Evolutionary conservation across 2,888 invertebrate genomes (phyloP).

Genomic region (Pegoplata infirma): DNA sequence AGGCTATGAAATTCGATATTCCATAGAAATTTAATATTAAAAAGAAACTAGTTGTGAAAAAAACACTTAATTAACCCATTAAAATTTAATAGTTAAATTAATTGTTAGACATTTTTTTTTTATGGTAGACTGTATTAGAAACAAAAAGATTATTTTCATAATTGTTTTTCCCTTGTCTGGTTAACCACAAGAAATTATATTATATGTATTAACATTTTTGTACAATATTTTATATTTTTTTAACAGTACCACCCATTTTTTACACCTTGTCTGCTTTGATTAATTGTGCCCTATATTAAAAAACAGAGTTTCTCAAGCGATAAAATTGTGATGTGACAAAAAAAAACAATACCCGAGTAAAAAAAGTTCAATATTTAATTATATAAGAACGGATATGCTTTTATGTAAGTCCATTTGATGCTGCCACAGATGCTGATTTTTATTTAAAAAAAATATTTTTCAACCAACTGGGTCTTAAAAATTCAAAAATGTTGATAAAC

Average conservation of each 20-base stretch:
- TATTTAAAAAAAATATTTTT: too few relatives aligned
- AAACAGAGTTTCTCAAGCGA: too few relatives aligned
- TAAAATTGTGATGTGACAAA: too few relatives aligned
- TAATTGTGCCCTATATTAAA: neutral
- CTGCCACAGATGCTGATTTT: too few relatives aligned
- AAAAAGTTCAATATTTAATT: too few relatives aligned
- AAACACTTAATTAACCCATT: conserved; percentile 2
- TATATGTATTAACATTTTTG: too few relatives aligned
- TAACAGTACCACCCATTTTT: neutral
- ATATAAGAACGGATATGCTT: too few relatives aligned
- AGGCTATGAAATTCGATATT: conserved; percentile 15
- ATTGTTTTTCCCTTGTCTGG: neutral
- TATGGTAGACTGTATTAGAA: neutral
- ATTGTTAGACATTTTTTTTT: neutral
- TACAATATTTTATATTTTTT: neutral
- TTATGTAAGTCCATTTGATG: too few relatives aligned
- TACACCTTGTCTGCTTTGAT: conserved; percentile 15
- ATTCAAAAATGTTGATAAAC: too few relatives aligned
- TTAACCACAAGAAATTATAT: conserved; percentile 5
- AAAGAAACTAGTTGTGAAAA: neutral
- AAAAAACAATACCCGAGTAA: too few relatives aligned
- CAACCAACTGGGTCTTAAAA: too few relatives aligned
- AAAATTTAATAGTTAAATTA: neutral
- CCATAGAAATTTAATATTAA: neutral
- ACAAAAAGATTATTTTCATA: neutral